Evolutionary conservation across 2,113 vertebrate genomes (phyloP).

Genomic region (Toxotes jaculatrix): DNA sequence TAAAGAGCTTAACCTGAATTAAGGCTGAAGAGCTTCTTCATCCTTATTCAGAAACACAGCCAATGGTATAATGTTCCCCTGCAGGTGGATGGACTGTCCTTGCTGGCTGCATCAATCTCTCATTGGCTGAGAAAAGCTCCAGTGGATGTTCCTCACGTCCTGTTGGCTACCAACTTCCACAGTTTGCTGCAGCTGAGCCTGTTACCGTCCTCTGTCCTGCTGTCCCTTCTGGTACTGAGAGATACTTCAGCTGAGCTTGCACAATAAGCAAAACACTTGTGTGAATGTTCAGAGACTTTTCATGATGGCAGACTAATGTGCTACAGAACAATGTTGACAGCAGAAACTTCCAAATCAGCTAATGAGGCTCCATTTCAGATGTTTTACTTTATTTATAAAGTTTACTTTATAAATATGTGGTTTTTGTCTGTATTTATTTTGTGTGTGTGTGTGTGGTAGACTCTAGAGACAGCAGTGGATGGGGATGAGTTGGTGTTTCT

Average conservation of each 20-base stretch:
- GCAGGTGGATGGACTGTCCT: conserved; percentile 92
- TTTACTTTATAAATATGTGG: conserved; percentile 14
- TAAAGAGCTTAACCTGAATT: conserved; percentile 26
- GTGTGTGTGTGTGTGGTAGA: conserved; percentile 79
- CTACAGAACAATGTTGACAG: conserved; percentile 26
- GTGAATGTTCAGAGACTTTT: conserved; percentile 1
- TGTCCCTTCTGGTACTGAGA: conserved; percentile 87
- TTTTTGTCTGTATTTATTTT: conserved; percentile 1
- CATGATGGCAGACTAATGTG: conserved; percentile 7
- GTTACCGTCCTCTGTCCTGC: conserved; percentile 87
- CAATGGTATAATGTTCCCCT: background rate
- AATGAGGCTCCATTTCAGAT: conserved; percentile 11
- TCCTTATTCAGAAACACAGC: background rate
- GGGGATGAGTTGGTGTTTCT: conserved; percentile 94
- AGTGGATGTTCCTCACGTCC: conserved; percentile 88
- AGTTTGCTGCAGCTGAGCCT: conserved; percentile 91
- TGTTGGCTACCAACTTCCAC: conserved; percentile 96
- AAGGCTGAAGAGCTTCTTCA: background rate
- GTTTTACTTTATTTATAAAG: conserved; percentile 19
- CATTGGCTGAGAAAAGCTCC: conserved; percentile 88
- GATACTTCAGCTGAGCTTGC: background rate
- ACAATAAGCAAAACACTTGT: conserved; percentile 12
- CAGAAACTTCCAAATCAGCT: conserved; percentile 12
- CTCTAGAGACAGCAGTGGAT: conserved; percentile 93
- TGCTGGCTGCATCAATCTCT: conserved; percentile 91